Evolutionary conservation across 2,888 invertebrate genomes (phyloP), one percentile per base, ranked within the genome.

Genomic region (Ennomos fuscantarius): DNA sequence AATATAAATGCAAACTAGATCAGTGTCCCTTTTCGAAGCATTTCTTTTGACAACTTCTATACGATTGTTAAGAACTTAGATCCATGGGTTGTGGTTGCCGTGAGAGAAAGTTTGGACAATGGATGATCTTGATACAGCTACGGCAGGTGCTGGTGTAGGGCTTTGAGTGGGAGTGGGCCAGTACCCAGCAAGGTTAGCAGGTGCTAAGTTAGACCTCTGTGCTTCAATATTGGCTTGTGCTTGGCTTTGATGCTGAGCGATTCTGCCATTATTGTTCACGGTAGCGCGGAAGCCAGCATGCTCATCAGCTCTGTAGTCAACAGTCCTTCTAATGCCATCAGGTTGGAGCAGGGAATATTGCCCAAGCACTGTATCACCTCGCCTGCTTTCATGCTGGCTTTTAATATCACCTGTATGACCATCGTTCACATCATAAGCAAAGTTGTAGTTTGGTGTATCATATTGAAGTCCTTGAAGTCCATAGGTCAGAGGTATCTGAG

Each of bases 251-350:
- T 52, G 32, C 8, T 66, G 61, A 37, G 12, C 40, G 3, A 47
- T 39, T 49, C 69, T 68, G 2, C 72, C 70, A 46, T 89, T 83
- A 64, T 91, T 90, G 65, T 87, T 91, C 0, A 93, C 93, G 5
- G 91, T 89, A 31, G 93, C 93, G 62, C 87, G 86, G 73, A 94
- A 94, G 0, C 93, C 93, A 41, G 88, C 84, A 36, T 87, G 74
- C 24, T 93, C 89, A 70, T 93, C 93, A 40, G 93, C 93, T 68
- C 86, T 88, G 72, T 94, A 94, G 55, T 93, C 93, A 1, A 93
- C 94, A 5, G 86, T 92, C 66, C 94, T 89, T 62, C 85, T 81
- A 1, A 93, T 72, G 8, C 94, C 94, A 76, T 94, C 93, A 53
- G 94, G 89, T 63, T 93, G 93, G 1, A 88, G 70, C 12, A 94